These are phyloP conservation scores for Callospermophilus lateralis DNA, from an alignment of 2,113 vertebrate species.

Conservation along the genomic window DNA sequence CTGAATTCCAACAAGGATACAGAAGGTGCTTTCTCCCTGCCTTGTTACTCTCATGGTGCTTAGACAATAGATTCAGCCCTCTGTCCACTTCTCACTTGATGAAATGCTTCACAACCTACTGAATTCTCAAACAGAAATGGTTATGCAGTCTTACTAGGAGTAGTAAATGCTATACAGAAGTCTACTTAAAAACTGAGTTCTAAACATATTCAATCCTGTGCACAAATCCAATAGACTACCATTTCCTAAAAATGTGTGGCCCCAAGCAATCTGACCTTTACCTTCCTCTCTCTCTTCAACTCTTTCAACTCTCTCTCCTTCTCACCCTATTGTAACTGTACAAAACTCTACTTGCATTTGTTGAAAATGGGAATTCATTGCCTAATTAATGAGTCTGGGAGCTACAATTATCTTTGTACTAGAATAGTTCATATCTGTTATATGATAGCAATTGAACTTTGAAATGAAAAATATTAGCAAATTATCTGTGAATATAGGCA, in stretches of 20 bases:
- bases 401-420: neutral
- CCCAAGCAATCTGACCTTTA: neutral
- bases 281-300: neutral
- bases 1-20: neutral
- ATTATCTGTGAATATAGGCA: neutral
- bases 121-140: neutral
- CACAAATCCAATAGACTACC: neutral
- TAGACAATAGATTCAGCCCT: neutral
- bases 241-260: neutral
- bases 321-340: neutral
- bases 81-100: neutral
- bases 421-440: neutral
- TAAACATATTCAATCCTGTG: neutral
- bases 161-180: neutral
- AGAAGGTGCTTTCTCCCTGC: neutral
- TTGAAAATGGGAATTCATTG: neutral
- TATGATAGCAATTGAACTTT: neutral
- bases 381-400: neutral
- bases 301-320: neutral
- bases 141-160: neutral
- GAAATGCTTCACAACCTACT: neutral
- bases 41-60: accelerated
- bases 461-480: neutral
- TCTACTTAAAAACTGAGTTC: neutral
- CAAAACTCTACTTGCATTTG: neutral